Base-by-base conservation (phyloP, 2,797 vertebrate genomes). In the Oreonectes daqikongensis region DNA sequence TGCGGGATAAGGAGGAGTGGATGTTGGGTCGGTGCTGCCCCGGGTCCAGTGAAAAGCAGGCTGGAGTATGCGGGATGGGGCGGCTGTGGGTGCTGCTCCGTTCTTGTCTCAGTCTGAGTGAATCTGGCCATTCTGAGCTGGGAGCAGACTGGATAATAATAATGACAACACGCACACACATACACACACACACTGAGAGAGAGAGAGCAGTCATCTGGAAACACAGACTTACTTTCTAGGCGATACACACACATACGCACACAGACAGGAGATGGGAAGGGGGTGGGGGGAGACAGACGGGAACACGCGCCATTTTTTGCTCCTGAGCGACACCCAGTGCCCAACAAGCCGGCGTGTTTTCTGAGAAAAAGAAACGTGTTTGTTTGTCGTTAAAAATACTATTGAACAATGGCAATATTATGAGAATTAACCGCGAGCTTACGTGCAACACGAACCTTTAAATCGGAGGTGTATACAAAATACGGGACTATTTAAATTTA, bases 71-170 rank as follows among this genome's bases (percentile, higher is more conserved):
- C 91, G 88, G 93, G 92, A 90, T 93, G 94, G 88, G 91, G 92
- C 86, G 69, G 92, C 86, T 93, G 94, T 83, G 94, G 95, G 82
- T 93, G 94, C 84, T 89, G 91, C 93, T 94, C 94, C 92, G 93
- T 94, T 92, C 91, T 93, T 92, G 94, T 94, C 94, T 96, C 95
- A 94, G 94, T 95, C 94, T 94, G 94, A 91, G 94, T 95, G 93
- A 97, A 95, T 95, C 95, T 97, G 95, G 96, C 96, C 96, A 98
- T 97, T 94, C 94, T 94, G 93, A 92, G 94, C 92, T 93, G 90
- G 90, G 93, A 94, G 93, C 93, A 92, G 92, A 93, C 91, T 92
- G 94, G 93, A 93, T 93, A 93, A 93, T 93, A 94, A 94, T 93
- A 93, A 93, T 94, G 92, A 93, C 91, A 94, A 92, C 92, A 91